These are phyloP conservation scores for Cichlasoma orientale DNA, from an alignment of 2,797 vertebrate genomes.

Conservation along the genomic window DNA sequence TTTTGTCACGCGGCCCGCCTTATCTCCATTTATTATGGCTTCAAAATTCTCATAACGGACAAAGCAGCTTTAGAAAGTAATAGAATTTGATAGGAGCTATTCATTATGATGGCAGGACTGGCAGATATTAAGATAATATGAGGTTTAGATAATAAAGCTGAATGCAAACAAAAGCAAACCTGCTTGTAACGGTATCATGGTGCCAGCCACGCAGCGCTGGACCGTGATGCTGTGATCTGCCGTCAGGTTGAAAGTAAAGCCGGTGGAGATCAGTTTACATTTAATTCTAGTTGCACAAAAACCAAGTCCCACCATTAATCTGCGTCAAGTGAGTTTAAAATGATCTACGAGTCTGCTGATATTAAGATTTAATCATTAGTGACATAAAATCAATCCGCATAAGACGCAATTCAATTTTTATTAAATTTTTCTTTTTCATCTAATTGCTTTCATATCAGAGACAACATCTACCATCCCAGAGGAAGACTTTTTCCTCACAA, in stretches of 20 bases:
- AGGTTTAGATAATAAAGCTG: slow-evolving; percentile 3
- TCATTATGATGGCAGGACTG: slow-evolving; percentile 4
- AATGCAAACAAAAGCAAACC: slow-evolving; percentile 24
- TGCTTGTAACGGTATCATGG: slow-evolving; percentile 40
- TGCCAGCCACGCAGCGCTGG: not conserved
- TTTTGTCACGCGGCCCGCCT: not conserved
- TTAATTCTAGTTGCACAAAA: not conserved
- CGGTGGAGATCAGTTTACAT: not conserved
- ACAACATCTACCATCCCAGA: not conserved
- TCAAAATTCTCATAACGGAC: not conserved
- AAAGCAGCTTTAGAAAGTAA: not conserved
- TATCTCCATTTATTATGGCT: not conserved
- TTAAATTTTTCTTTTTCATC: not conserved
- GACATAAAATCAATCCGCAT: slow-evolving; percentile 32
- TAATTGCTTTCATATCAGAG: not conserved
- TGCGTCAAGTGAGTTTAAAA: not conserved
- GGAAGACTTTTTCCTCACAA: not conserved
- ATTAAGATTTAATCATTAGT: slow-evolving; percentile 16
- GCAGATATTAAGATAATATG: slow-evolving; percentile 20
- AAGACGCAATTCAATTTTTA: slow-evolving; percentile 1
- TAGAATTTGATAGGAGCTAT: not conserved
- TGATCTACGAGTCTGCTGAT: not conserved
- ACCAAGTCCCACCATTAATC: not conserved
- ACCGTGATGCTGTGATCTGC: slow-evolving; percentile 3
- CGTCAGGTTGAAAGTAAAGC: slow-evolving; percentile 2